Evolutionary conservation across 2,888 invertebrate species (phyloP).

Genomic region (Luperina testacea): DNA sequence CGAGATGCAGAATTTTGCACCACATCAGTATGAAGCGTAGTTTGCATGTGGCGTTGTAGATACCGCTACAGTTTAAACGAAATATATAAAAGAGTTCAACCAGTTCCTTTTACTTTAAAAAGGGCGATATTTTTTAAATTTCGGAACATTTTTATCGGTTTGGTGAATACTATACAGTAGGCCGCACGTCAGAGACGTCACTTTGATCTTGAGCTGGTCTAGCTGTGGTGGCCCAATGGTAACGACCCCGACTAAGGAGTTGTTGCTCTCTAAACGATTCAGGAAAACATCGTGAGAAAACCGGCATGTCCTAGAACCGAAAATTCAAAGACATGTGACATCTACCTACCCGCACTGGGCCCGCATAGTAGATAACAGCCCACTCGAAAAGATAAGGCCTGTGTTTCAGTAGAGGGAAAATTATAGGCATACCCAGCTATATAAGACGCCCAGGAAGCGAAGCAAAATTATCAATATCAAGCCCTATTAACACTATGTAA

Average conservation of each 20-base stretch:
- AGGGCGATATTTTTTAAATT: fast-evolving
- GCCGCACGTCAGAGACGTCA: not conserved
- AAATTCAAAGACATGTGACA: not conserved
- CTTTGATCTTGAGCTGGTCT: not conserved
- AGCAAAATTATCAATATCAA: not conserved
- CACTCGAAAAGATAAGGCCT: not conserved
- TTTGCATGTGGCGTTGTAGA: no score
- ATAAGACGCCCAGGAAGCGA: not conserved
- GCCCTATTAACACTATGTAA: not conserved
- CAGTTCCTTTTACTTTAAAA: not conserved
- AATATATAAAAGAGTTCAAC: not conserved
- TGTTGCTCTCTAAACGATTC: not conserved
- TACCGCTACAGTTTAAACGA: no score
- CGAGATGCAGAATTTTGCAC: no score
- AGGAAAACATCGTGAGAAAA: not conserved
- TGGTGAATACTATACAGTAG: not conserved
- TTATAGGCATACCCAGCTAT: not conserved
- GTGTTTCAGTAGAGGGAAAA: not conserved
- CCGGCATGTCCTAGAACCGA: not conserved
- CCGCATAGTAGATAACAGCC: not conserved
- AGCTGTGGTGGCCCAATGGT: not conserved
- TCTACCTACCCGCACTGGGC: not conserved
- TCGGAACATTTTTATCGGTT: not conserved
- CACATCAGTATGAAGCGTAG: no score
- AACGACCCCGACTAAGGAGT: not conserved